Percentiles rank a stretch among this genome's conserved stretches.
Evolutionary conservation across 1,140 invertebrate genomes (phyloP).

Genomic region (Trinorchestia longiramus): DNA sequence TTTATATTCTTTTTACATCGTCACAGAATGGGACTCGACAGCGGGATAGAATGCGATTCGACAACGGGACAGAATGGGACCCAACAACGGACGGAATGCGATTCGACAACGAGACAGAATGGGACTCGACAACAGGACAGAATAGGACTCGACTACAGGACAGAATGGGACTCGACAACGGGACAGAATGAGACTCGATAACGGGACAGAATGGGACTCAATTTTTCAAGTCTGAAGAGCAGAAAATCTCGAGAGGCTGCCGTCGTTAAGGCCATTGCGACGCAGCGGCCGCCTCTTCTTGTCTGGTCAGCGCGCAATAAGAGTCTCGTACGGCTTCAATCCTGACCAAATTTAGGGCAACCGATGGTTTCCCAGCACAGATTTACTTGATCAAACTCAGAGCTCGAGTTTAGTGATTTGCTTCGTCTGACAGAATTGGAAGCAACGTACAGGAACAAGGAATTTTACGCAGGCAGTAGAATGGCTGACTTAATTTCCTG

Average conservation of each 20-base stretch:
- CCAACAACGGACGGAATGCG: no score
- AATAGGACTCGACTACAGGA: no score
- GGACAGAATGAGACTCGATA: no score
- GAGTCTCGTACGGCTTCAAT: slow-evolving; percentile 23
- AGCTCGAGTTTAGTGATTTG: not conserved
- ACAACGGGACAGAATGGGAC: no score
- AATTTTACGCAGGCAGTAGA: not conserved
- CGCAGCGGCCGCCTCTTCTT: not conserved
- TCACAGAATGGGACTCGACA: no score
- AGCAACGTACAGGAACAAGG: not conserved
- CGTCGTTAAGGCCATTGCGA: slow-evolving; percentile 10
- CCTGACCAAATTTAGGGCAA: slow-evolving; percentile 37
- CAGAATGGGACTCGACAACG: no score
- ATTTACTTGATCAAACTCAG: slow-evolving; percentile 33
- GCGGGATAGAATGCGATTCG: no score
- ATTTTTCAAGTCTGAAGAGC: not conserved
- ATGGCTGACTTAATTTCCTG: not conserved
- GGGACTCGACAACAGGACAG: no score
- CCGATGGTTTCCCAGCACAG: slow-evolving; percentile 4
- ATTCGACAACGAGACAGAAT: no score
- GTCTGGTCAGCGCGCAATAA: slow-evolving; percentile 30
- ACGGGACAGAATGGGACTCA: not conserved
- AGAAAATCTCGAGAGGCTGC: not conserved
- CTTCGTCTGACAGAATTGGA: not conserved
- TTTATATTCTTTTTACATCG: no score